Percentiles rank a stretch among this genome's conserved stretches.
Conservation (phyloP, 2,797 vertebrate genomes). For the Tapirus indicus region DNA sequence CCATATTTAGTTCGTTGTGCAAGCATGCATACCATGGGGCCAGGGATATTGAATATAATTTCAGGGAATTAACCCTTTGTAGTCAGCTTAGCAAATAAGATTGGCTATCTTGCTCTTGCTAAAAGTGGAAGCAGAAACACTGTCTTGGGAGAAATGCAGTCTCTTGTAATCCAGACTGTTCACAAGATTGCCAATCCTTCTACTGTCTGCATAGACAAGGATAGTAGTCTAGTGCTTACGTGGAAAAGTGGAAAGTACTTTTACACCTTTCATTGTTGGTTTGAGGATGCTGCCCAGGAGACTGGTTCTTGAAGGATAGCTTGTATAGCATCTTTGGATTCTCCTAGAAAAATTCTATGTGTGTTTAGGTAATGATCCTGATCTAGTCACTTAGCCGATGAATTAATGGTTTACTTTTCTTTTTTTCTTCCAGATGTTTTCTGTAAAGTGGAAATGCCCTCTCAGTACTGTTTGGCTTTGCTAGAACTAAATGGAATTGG, state of each 20-base stretch:
- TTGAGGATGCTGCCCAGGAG: not conserved
- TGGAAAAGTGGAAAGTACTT: not conserved
- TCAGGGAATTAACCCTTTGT: not conserved
- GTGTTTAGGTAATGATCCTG: not conserved
- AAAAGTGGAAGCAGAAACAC: slow-evolving; percentile 42
- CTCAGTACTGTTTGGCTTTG: slow-evolving; percentile 95
- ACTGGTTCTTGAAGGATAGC: not conserved
- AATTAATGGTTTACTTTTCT: slow-evolving; percentile 57
- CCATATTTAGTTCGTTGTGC: not conserved
- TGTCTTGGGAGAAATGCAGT: slow-evolving; percentile 46
- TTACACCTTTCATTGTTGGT: not conserved
- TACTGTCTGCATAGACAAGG: not conserved
- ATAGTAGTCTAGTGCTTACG: not conserved
- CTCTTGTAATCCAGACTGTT: not conserved
- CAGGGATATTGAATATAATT: not conserved
- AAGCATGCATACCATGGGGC: not conserved
- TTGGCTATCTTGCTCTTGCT: not conserved
- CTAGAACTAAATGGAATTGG: slow-evolving; percentile 97
- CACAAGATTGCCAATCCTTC: not conserved
- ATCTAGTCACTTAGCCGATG: not conserved
- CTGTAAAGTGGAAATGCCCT: slow-evolving; percentile 95
- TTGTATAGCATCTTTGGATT: not conserved
- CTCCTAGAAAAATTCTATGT: not conserved
- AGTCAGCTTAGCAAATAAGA: not conserved
- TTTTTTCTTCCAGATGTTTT: slow-evolving; percentile 91